phyloP scores from a whole-genome alignment of 2,113 vertebrate species.

The Aix galericulata region DNA sequence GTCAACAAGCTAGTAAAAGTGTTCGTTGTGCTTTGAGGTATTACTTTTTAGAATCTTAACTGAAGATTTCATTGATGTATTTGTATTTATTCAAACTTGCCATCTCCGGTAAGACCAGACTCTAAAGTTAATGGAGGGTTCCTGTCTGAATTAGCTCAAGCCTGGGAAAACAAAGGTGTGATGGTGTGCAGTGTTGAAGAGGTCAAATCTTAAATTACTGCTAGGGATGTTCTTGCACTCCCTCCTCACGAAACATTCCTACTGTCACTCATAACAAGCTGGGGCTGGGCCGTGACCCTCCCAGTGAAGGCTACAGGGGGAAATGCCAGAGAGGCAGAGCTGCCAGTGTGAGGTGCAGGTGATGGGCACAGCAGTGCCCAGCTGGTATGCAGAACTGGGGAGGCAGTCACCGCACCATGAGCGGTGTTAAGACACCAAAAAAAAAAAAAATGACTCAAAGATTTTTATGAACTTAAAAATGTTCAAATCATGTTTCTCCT shows the following conservation, averaged over 20 bases:
- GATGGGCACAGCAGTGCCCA: not conserved
- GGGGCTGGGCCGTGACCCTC: not conserved
- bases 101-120: not conserved
- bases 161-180: not conserved
- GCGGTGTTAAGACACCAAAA: not conserved
- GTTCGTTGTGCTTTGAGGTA: not conserved
- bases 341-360: fast-evolving
- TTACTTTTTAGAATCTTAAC: not conserved
- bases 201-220: not conserved
- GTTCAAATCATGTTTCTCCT: not conserved
- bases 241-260: not conserved
- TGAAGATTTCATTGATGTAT: not conserved
- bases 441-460: not conserved
- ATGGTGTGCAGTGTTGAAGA: not conserved
- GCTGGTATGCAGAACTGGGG: not conserved
- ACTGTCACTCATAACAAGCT: not conserved
- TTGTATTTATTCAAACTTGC: not conserved
- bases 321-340: not conserved
- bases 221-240: not conserved
- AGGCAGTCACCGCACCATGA: not conserved
- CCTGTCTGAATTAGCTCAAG: not conserved
- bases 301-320: not conserved
- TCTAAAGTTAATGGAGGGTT: not conserved
- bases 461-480: not conserved
- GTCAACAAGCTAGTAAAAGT: not conserved